Base-by-base conservation (phyloP, 2,888 invertebrate genomes). In the Brachypalpus laphriformis region DNA sequence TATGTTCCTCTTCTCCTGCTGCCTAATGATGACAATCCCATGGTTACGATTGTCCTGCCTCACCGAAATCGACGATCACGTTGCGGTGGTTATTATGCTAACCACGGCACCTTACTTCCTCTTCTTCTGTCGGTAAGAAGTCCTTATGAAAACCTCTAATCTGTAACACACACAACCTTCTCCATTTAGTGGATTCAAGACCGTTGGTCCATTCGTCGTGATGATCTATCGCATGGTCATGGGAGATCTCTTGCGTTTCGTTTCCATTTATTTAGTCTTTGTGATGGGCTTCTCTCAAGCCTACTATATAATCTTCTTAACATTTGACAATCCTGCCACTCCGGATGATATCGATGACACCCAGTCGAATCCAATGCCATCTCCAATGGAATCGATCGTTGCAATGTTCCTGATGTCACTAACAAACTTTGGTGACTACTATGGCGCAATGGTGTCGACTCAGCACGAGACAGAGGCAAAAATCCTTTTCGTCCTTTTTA, bases 221-320 rank as follows among this genome's bases (percentile, higher is more conserved):
- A 99, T 99, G 99, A 98, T 99, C 88, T 99, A 99, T 92, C 95
- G 98, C 87, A 99, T 99, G 98, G 97, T 99, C 59, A 96, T 97
- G 94, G 98, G 99, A 72, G 99, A 99, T 92, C 93, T 99, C 31
- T 93, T 99, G 25, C 94, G 99, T 87, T 99, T 99, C 92, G 98
- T 98, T 83, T 96, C 97, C 57, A 99, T 99, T 90, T 99, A 99
- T 91, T 93, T 98, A 86, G 98, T 99, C 3, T 99, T 99, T 91
- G 97, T 99, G 4, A 96, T 99, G 95, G 98, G 91, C 25, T 99
- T 99, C 90, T 98, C 99, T 1, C 99, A 99, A 95, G 97, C 98
- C 0, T 98, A 97, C 91, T 98, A 97, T 91, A 96, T 98, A 56
- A 97, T 98, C 89, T 98, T 98, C 90, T 91, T 97, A 37, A 97